Evolutionary conservation across 1,140 invertebrate genomes (phyloP).

Genomic region (Paracyclopina nana): DNA sequence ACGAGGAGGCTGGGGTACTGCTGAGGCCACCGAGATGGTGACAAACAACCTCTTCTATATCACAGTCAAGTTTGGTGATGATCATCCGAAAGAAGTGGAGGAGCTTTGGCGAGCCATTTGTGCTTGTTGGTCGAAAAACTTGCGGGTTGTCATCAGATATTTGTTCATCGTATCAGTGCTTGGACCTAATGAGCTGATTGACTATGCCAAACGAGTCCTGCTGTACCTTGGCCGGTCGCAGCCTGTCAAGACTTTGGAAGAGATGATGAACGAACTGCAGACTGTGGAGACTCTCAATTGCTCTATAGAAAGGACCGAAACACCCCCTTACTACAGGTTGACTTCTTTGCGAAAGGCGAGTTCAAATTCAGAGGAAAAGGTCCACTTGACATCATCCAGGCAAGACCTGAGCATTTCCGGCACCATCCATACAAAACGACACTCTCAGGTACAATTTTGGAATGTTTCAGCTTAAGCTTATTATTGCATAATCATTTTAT

Average conservation of each 20-base stretch:
- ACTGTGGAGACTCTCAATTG: constrained; percentile 88
- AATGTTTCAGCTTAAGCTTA: neutral
- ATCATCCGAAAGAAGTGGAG: constrained; percentile 84
- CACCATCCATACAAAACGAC: constrained; percentile 85
- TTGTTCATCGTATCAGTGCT: constrained; percentile 88
- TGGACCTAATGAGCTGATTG: constrained; percentile 73
- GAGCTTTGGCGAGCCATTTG: constrained; percentile 87
- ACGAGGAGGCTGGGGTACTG: constrained; percentile 84
- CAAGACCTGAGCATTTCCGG: constrained; percentile 45
- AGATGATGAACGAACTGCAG: constrained; percentile 88
- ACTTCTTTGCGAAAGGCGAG: constrained; percentile 56
- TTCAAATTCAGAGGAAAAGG: constrained; percentile 39
- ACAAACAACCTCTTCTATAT: constrained; percentile 97
- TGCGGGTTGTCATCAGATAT: constrained; percentile 92
- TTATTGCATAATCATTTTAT: neutral
- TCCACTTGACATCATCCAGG: neutral
- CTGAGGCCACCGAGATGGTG: constrained; percentile 98
- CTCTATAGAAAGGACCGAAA: constrained; percentile 83
- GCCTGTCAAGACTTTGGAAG: constrained; percentile 75
- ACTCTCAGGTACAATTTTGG: constrained; percentile 40
- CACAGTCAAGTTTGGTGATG: constrained; percentile 88
- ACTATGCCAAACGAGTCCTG: constrained; percentile 84
- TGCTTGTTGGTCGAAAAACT: constrained; percentile 85
- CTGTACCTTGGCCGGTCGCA: constrained; percentile 71
- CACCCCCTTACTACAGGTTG: constrained; percentile 77